Conservation (phyloP, 2,888 invertebrate species). For the Lacanobia wlatinum region DNA sequence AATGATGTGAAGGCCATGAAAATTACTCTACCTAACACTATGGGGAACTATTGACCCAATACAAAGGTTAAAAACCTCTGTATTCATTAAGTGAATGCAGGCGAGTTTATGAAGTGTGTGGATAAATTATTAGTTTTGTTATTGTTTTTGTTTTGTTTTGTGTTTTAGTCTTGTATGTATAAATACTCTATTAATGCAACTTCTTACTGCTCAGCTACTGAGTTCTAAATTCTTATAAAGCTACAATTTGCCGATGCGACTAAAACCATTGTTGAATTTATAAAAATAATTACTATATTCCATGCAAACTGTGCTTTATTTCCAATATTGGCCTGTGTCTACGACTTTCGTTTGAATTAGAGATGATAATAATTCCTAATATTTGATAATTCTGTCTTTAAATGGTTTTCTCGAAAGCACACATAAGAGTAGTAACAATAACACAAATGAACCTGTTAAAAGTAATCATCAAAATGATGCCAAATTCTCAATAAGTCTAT, state of each 20-base stretch:
- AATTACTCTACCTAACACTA: no score
- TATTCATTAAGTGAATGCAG: background rate
- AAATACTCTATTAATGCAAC: background rate
- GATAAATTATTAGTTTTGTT: no score
- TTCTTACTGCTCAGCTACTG: slow-evolving; percentile 1
- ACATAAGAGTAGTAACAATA: background rate
- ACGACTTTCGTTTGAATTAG: background rate
- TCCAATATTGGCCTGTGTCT: background rate
- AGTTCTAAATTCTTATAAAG: background rate
- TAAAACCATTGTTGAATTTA: background rate
- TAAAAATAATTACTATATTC: background rate
- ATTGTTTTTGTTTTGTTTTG: no score
- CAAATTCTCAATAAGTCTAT: no score
- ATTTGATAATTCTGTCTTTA: background rate
- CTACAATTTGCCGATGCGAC: slow-evolving; percentile 1
- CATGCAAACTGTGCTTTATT: background rate
- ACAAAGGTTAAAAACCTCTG: background rate
- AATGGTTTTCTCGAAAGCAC: background rate
- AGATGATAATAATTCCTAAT: background rate
- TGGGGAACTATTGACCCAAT: no score
- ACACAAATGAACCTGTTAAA: no score
- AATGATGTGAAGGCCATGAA: no score
- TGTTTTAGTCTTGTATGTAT: background rate
- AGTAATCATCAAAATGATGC: no score
- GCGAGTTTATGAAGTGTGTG: background rate